Evolutionary conservation across 30 jellyfish, hydroid and myxozoan genomes (phyloP).

Genomic region (Turritopsis rubra): DNA sequence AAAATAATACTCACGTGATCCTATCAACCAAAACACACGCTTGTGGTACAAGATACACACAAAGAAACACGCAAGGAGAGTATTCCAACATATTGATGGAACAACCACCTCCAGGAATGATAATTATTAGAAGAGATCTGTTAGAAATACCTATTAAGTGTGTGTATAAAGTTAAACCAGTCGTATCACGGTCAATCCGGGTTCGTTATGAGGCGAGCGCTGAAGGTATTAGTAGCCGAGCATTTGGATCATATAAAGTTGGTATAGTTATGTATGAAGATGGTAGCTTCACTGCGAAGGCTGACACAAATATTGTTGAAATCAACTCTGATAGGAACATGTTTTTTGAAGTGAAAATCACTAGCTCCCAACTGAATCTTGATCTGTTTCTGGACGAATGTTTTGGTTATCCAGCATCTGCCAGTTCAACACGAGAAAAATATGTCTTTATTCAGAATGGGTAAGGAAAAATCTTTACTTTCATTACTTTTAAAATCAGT

Average conservation of each 20-base stretch:
- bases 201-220: constrained; percentile 23
- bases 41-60: constrained; percentile 42
- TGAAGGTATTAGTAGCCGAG: constrained; percentile 19
- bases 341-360: constrained; percentile 68
- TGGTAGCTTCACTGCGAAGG: constrained; percentile 25
- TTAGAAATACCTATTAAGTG: constrained; percentile 51
- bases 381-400: constrained; percentile 56
- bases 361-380: constrained; percentile 35
- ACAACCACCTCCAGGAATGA: constrained; percentile 1
- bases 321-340: constrained; percentile 41
- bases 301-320: constrained; percentile 32
- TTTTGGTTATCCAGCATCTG: constrained; percentile 49
- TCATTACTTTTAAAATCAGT: background rate
- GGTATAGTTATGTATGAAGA: constrained; percentile 40
- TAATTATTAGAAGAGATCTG: constrained; percentile 32
- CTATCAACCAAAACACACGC: constrained; percentile 28
- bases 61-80: constrained; percentile 19
- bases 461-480: constrained; percentile 30
- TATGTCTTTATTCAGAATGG: constrained; percentile 59
- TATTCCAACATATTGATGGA: constrained; percentile 28
- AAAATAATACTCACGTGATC: constrained; percentile 52
- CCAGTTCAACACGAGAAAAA: constrained; percentile 37
- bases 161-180: constrained; percentile 16
- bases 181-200: background rate
- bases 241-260: constrained; percentile 56